Percentiles rank a stretch among this genome's conserved stretches.
Evolutionary conservation across 2,888 invertebrate genomes (phyloP).

Genomic region (Cinara cedri): DNA sequence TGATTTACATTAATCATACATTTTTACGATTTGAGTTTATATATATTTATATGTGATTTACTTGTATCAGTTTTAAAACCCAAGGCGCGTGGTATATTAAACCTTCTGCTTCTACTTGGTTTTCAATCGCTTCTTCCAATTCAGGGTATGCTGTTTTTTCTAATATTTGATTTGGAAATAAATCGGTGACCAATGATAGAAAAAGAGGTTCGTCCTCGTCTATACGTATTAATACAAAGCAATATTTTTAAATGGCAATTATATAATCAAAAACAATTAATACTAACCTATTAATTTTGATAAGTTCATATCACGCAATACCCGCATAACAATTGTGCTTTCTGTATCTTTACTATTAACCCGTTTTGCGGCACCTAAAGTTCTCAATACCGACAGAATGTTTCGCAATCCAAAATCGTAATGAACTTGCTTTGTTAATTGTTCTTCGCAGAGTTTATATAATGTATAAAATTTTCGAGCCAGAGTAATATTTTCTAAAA

Average conservation of each 20-base stretch:
- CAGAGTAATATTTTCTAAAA: conserved; percentile 91
- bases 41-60: conserved; percentile 61
- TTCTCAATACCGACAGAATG: conserved; percentile 90
- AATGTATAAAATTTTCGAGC: conserved; percentile 95
- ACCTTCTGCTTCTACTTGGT: conserved; percentile 80
- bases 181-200: conserved; percentile 91
- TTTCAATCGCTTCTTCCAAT: conserved; percentile 84
- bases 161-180: conserved; percentile 92
- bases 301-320: conserved; percentile 95
- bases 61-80: conserved; percentile 91
- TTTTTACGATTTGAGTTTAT: background rate
- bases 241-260: background rate
- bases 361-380: conserved; percentile 89
- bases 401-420: conserved; percentile 96
- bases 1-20: conserved; percentile 57
- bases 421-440: conserved; percentile 96
- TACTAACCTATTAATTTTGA: conserved; percentile 81
- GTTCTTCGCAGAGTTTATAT: conserved; percentile 96
- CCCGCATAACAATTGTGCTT: conserved; percentile 95
- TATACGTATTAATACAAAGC: conserved; percentile 59
- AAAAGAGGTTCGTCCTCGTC: conserved; percentile 98
- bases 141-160: conserved; percentile 91
- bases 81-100: conserved; percentile 93
- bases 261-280: background rate
- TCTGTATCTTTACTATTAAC: conserved; percentile 91